Evolutionary conservation across 2,113 vertebrate species (phyloP).

Genomic region (Seriola dumerili): DNA sequence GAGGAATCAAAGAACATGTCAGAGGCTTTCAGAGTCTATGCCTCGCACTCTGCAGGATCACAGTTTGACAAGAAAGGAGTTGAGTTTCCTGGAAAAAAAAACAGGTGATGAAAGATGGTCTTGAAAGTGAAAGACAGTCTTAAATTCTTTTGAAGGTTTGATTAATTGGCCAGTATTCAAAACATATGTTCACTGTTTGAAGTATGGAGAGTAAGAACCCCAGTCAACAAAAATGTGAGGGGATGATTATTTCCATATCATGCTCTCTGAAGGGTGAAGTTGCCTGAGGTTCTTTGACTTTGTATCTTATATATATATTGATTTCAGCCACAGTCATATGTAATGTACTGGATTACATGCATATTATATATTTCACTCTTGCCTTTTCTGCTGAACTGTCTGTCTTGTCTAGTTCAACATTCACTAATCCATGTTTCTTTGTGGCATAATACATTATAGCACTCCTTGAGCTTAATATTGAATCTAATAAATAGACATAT

Average conservation of each 20-base stretch:
- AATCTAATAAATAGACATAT: slow-evolving; percentile 7
- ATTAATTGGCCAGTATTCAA: slow-evolving; percentile 57
- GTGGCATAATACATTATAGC: neutral
- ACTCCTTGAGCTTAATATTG: slow-evolving; percentile 5
- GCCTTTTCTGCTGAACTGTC: neutral
- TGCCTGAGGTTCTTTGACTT: slow-evolving; percentile 23
- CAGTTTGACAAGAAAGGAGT: slow-evolving; percentile 41
- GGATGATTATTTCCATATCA: slow-evolving; percentile 12
- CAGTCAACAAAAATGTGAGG: slow-evolving; percentile 3
- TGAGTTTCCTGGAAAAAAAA: slow-evolving; percentile 41
- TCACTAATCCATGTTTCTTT: neutral
- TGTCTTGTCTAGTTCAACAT: neutral
- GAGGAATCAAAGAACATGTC: slow-evolving; percentile 72
- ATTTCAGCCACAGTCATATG: slow-evolving; percentile 4
- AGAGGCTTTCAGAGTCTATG: slow-evolving; percentile 43
- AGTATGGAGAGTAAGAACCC: neutral
- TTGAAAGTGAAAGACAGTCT: slow-evolving; percentile 41
- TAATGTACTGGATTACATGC: slow-evolving; percentile 8
- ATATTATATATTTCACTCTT: slow-evolving; percentile 18
- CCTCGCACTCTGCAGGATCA: slow-evolving; percentile 11
- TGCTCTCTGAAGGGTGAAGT: neutral
- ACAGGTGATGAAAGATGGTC: slow-evolving; percentile 33
- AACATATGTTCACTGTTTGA: slow-evolving; percentile 42
- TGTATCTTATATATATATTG: slow-evolving; percentile 29
- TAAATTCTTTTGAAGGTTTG: slow-evolving; percentile 47